Evolutionary conservation across 2,888 invertebrate genomes (phyloP).

Genomic region (Lasioglossum villosulum): DNA sequence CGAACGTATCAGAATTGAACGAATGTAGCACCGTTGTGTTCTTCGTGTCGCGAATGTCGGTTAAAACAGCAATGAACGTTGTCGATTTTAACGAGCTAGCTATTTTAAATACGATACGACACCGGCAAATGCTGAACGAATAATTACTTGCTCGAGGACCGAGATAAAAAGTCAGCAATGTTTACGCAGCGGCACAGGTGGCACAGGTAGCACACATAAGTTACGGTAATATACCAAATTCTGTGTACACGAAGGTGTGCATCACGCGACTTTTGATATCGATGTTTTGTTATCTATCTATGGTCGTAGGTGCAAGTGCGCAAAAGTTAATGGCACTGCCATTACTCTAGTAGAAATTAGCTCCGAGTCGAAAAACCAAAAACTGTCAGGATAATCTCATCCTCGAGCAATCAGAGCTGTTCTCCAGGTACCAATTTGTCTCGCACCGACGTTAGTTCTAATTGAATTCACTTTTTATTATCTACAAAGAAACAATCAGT

Average conservation of each 20-base stretch:
- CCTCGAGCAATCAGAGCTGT: not conserved
- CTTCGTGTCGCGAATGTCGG: not conserved
- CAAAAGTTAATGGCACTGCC: too few species aligned
- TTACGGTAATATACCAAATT: not conserved
- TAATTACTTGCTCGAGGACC: not conserved
- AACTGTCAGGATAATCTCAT: not conserved
- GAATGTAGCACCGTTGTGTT: not conserved
- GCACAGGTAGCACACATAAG: not conserved
- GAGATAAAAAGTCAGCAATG: not conserved
- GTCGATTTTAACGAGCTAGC: slow-evolving; percentile 20
- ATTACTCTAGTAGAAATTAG: too few species aligned
- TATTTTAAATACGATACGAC: not conserved
- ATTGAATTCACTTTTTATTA: too few species aligned
- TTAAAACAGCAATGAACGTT: not conserved
- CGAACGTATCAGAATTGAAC: slow-evolving; percentile 8
- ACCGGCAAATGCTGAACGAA: not conserved
- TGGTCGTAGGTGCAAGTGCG: too few species aligned
- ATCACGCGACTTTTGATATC: not conserved
- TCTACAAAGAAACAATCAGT: too few species aligned
- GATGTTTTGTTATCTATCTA: not conserved
- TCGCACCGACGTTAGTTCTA: too few species aligned
- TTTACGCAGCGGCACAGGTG: not conserved
- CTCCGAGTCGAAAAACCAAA: not conserved
- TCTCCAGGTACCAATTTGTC: not conserved
- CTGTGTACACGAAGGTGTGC: not conserved